phyloP scores from a whole-genome alignment of 1,140 invertebrate genomes.

The Metopolophium dirhodum region DNA sequence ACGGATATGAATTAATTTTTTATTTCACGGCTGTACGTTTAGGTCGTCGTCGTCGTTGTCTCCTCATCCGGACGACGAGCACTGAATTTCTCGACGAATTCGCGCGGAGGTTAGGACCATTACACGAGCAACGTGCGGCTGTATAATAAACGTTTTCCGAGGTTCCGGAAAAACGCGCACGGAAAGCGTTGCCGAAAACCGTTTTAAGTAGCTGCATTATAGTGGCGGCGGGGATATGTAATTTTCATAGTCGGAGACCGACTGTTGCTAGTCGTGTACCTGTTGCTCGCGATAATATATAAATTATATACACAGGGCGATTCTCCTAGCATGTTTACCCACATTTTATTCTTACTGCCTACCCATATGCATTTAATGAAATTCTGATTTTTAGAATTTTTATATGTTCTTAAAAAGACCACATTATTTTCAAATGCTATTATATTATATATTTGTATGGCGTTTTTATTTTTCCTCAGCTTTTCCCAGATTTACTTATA shows the following conservation, averaged over 20 bases:
- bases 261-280: background rate
- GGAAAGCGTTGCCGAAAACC: background rate
- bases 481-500: too few relatives aligned
- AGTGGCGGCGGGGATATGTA: background rate
- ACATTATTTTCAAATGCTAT: background rate
- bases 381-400: background rate
- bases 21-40: background rate
- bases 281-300: background rate
- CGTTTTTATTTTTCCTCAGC: too few relatives aligned
- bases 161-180: constrained; percentile 17
- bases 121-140: background rate
- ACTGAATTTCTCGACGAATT: background rate
- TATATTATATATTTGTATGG: too few relatives aligned
- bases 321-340: background rate
- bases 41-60: background rate
- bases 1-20: background rate
- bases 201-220: constrained; percentile 21
- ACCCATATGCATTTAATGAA: background rate
- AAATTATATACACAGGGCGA: background rate
- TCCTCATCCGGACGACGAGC: background rate
- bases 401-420: background rate
- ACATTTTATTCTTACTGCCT: background rate
- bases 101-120: background rate
- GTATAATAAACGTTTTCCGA: background rate
- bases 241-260: background rate